Conservation (phyloP, 2,888 invertebrate species). For the Cosmia trapezina region DNA sequence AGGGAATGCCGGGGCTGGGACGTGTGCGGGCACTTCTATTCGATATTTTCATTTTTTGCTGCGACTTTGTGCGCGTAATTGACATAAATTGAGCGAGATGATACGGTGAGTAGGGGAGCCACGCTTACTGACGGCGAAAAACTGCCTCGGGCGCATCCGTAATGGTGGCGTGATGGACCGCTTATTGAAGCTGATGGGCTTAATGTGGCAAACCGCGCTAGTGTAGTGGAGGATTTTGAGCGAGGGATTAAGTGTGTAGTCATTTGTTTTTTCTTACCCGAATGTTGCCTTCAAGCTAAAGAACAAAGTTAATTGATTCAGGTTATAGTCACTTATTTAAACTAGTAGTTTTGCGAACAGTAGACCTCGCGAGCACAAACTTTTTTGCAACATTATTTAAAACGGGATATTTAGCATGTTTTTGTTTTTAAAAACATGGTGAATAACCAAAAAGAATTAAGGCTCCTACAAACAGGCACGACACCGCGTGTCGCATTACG, state of each 20-base stretch:
- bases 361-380: too few species aligned
- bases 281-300: not conserved
- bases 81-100: conserved; percentile 73
- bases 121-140: conserved; percentile 11
- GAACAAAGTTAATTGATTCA: not conserved
- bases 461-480: too few species aligned
- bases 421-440: too few species aligned
- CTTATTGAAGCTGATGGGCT: conserved; percentile 54
- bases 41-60: conserved; percentile 69
- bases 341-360: too few species aligned
- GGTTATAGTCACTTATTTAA: not conserved
- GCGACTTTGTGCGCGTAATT: conserved; percentile 69
- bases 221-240: conserved; percentile 24
- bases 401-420: too few species aligned
- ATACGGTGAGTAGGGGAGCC: conserved; percentile 59
- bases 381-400: too few species aligned
- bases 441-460: too few species aligned
- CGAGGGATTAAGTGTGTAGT: conserved; percentile 11
- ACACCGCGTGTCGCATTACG: too few species aligned
- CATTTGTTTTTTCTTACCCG: conserved; percentile 22
- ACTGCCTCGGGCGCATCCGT: conserved; percentile 50
- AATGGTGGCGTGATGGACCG: conserved; percentile 58
- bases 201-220: conserved; percentile 45
- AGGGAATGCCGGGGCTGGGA: conserved; percentile 56
- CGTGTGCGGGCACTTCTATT: conserved; percentile 68